Conservation (phyloP, 2,113 vertebrate species). For the Calyptommatus sinebrachiatus region DNA sequence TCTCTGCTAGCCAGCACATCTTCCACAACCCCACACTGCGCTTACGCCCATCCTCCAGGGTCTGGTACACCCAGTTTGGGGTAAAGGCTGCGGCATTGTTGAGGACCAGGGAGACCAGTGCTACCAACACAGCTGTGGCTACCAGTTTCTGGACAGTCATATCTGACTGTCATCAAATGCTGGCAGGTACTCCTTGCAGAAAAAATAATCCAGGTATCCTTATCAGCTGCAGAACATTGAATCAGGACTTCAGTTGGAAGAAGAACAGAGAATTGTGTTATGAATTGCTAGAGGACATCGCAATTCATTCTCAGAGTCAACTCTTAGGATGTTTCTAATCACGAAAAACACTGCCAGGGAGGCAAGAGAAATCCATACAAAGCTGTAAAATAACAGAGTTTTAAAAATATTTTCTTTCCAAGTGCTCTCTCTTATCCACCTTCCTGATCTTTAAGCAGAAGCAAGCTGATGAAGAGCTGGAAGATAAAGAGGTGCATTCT, state of each 20-base stretch:
- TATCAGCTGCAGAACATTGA: conserved; percentile 57
- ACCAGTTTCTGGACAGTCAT: conserved; percentile 95
- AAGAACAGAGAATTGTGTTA: conserved; percentile 45
- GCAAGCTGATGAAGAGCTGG: conserved; percentile 70
- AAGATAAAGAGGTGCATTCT: conserved; percentile 80
- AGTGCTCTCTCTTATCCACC: conserved; percentile 80
- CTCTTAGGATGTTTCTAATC: conserved; percentile 36
- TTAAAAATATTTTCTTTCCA: conserved; percentile 18
- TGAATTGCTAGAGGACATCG: conserved; percentile 90
- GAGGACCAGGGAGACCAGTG: conserved; percentile 90
- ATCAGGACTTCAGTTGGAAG: conserved; percentile 23
- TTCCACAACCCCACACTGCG: conserved; percentile 94
- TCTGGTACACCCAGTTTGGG: conserved; percentile 93
- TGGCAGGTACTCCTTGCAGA: conserved; percentile 43
- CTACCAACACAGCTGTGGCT: conserved; percentile 88
- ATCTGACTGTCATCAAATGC: conserved; percentile 57
- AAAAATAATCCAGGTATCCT: conserved; percentile 28
- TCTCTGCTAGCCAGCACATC: conserved; percentile 82
- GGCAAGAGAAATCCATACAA: conserved; percentile 65
- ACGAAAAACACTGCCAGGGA: conserved; percentile 40
- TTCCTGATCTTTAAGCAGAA: conserved; percentile 83
- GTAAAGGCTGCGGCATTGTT: conserved; percentile 94
- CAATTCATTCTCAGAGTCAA: conserved; percentile 86
- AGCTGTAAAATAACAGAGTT: conserved; percentile 9
- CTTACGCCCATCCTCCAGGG: conserved; percentile 87